Percentiles rank a stretch among this genome's conserved stretches.
Evolutionary conservation across 2,888 invertebrate species (phyloP).

Genomic region (Lasioglossum malachurum): DNA sequence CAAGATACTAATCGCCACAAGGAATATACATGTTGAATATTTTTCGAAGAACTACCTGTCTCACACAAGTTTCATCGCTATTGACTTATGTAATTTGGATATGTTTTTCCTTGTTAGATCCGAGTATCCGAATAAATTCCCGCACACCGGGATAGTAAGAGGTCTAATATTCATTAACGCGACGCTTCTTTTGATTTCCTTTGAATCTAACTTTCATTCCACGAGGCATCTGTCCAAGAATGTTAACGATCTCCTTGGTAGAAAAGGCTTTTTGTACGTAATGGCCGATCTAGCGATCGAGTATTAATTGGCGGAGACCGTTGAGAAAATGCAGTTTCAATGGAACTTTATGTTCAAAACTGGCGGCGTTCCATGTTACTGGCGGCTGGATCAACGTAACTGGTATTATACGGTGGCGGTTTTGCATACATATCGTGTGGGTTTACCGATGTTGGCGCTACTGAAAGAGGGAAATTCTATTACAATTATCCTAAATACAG

Average conservation of each 20-base stretch:
- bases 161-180: neutral
- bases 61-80: neutral
- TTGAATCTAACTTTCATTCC: neutral
- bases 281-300: neutral
- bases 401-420: conserved; percentile 80
- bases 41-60: neutral
- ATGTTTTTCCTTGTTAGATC: neutral
- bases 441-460: conserved; percentile 67
- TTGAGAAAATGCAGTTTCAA: neutral
- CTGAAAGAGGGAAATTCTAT: conserved; percentile 44
- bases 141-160: neutral
- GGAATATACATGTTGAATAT: neutral
- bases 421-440: conserved; percentile 73
- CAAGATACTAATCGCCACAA: neutral
- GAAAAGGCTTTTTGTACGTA: neutral
- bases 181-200: neutral
- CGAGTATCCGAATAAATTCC: neutral
- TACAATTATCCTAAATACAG: conserved; percentile 1
- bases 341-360: neutral
- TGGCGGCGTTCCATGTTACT: conserved; percentile 9
- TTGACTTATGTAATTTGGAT: neutral
- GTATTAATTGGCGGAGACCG: neutral
- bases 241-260: neutral
- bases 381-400: conserved; percentile 50
- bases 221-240: neutral